These are phyloP conservation scores for Drosophila ananassae DNA, from an alignment of 1,140 invertebrate genomes.

Conservation along the genomic window DNA sequence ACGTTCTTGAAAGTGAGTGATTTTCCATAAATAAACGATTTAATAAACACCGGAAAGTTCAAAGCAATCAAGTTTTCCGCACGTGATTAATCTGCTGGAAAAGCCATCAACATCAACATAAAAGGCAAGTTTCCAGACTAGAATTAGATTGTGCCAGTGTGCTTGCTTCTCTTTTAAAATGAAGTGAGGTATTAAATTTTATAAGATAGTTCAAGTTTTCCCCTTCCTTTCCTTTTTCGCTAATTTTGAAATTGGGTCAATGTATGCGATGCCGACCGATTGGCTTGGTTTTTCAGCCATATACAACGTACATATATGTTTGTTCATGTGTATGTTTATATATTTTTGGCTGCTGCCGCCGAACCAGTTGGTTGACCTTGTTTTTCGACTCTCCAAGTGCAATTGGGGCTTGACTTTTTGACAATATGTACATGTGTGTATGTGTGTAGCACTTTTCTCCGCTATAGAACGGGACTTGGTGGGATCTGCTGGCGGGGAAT, in stretches of 20 bases:
- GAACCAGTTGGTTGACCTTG: conserved; percentile 81
- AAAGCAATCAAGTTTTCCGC: conserved; percentile 6
- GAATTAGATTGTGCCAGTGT: conserved; percentile 15
- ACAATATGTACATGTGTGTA: conserved; percentile 37
- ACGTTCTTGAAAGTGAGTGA: conserved; percentile 19
- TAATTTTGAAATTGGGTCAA: conserved; percentile 73
- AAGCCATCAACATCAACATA: conserved; percentile 43
- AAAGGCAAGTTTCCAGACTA: conserved; percentile 65
- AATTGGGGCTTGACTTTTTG: conserved; percentile 71
- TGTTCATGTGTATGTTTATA: conserved; percentile 10
- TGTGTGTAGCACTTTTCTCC: conserved; percentile 58
- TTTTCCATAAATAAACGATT: conserved; percentile 2
- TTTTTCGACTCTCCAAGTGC: conserved; percentile 70
- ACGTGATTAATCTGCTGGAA: conserved; percentile 18
- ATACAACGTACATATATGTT: conserved; percentile 10
- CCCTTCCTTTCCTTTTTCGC: conserved; percentile 40
- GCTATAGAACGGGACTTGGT: conserved; percentile 36
- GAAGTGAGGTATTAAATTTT: conserved; percentile 2
- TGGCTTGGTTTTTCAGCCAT: conserved; percentile 18
- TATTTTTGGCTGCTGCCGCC: conserved; percentile 52
- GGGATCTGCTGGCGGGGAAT: conserved; percentile 44
- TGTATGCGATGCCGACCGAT: conserved; percentile 47
- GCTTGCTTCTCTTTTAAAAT: not conserved
- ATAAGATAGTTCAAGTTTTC: conserved; percentile 10
- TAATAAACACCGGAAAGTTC: conserved; percentile 26